phyloP scores from a whole-genome alignment of 2,113 vertebrate genomes.

The Spheniscus mendiculus region DNA sequence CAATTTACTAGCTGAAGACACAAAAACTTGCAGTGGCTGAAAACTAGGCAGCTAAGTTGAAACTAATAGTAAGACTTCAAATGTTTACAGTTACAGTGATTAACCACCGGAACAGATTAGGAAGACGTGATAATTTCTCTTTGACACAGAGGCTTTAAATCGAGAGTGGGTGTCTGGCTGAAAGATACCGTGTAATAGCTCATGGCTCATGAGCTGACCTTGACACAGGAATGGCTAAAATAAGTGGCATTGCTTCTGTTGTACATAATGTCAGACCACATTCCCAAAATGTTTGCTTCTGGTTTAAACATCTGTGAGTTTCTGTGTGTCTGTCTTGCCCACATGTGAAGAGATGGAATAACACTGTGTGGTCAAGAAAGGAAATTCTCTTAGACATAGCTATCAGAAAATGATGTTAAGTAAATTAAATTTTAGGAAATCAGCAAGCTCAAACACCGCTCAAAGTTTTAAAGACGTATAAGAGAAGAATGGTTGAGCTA shows the following conservation, averaged over 20 bases:
- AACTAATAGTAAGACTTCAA: not conserved
- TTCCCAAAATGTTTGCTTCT: not conserved
- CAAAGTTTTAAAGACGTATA: not conserved
- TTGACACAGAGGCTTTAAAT: not conserved
- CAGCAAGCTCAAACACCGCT: not conserved
- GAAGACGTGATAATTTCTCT: not conserved
- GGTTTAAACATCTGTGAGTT: not conserved
- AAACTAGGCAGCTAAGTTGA: not conserved
- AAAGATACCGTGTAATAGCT: not conserved
- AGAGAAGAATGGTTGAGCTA: not conserved
- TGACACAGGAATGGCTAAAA: not conserved
- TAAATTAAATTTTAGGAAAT: not conserved
- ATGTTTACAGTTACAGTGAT: not conserved
- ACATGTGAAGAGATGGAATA: not conserved
- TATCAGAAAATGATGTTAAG: not conserved
- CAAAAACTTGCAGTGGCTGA: not conserved
- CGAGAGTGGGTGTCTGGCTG: not conserved
- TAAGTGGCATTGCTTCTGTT: not conserved
- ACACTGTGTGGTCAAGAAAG: not conserved
- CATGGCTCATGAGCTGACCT: not conserved
- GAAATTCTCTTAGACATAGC: not conserved
- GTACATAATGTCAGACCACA: not conserved
- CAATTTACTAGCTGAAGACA: not conserved
- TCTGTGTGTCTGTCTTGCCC: not conserved
- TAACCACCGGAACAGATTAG: not conserved